Conservation (phyloP, 2,113 vertebrate species). For the Phylloscopus whistleri region DNA sequence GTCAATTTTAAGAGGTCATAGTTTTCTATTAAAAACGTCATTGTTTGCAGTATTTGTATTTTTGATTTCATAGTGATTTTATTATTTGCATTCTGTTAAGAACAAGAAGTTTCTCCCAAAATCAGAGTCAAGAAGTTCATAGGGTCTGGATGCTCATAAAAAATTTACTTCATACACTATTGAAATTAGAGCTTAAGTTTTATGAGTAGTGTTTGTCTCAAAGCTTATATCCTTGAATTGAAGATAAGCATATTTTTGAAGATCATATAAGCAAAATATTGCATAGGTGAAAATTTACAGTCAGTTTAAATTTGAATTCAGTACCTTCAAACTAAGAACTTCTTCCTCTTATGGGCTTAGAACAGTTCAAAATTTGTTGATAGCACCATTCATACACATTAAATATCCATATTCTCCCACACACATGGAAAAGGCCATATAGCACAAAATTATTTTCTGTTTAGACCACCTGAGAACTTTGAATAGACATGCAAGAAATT, state of each 20-base stretch:
- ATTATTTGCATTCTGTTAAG: not conserved
- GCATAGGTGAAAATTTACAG: not conserved
- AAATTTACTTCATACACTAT: not conserved
- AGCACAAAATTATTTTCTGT: not conserved
- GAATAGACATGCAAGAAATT: not conserved
- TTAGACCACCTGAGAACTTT: not conserved
- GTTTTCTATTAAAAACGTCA: not conserved
- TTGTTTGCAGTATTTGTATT: not conserved
- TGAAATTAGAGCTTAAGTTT: not conserved
- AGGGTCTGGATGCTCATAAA: not conserved
- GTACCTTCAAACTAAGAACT: not conserved
- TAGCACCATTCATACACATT: not conserved
- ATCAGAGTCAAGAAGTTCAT: not conserved
- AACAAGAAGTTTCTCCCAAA: not conserved
- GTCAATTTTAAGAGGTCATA: not conserved
- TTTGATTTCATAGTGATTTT: not conserved
- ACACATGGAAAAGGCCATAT: not conserved
- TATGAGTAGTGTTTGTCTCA: not conserved
- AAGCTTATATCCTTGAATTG: not conserved
- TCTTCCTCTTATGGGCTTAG: not conserved
- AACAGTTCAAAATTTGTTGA: not conserved
- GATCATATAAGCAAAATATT: not conserved
- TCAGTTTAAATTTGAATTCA: not conserved
- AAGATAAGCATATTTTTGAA: not conserved
- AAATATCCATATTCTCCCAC: not conserved